Evolutionary conservation across 2,888 invertebrate genomes (phyloP).

Genomic region (Drosophila prostipennis): DNA sequence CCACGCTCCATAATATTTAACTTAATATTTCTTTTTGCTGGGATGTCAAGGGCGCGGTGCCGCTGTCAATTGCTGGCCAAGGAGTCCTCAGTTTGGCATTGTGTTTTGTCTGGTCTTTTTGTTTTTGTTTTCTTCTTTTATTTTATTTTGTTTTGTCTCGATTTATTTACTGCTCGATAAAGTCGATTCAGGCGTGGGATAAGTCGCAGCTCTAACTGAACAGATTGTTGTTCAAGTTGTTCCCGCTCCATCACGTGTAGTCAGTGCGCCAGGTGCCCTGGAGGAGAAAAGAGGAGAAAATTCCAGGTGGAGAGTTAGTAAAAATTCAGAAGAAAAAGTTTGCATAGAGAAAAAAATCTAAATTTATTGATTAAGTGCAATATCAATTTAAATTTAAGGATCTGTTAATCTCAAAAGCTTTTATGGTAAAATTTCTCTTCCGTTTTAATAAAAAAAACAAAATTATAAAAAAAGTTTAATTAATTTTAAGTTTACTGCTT

Average conservation of each 20-base stretch:
- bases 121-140: neutral
- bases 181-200: slow-evolving; percentile 48
- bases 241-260: slow-evolving; percentile 93
- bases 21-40: neutral
- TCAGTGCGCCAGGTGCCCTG: slow-evolving; percentile 96
- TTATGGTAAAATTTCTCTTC: too few relatives aligned
- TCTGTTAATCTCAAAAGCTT: too few relatives aligned
- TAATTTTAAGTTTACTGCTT: too few relatives aligned
- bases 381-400: too few relatives aligned
- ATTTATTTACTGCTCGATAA: slow-evolving; percentile 33
- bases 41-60: slow-evolving; percentile 40
- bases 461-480: too few relatives aligned
- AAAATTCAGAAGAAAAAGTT: slow-evolving; percentile 2
- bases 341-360: slow-evolving; percentile 4
- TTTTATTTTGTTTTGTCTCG: slow-evolving; percentile 15
- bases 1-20: slow-evolving; percentile 11
- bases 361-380: too few relatives aligned
- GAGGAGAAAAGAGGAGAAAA: slow-evolving; percentile 50
- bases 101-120: slow-evolving; percentile 50
- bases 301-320: slow-evolving; percentile 37
- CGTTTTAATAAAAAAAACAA: too few relatives aligned
- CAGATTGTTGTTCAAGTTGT: slow-evolving; percentile 84
- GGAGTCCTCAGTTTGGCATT: slow-evolving; percentile 79
- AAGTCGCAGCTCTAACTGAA: slow-evolving; percentile 80
- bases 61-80: slow-evolving; percentile 47